Base-by-base conservation (phyloP, 2,888 invertebrate genomes). In the Lacanobia oleracea region DNA sequence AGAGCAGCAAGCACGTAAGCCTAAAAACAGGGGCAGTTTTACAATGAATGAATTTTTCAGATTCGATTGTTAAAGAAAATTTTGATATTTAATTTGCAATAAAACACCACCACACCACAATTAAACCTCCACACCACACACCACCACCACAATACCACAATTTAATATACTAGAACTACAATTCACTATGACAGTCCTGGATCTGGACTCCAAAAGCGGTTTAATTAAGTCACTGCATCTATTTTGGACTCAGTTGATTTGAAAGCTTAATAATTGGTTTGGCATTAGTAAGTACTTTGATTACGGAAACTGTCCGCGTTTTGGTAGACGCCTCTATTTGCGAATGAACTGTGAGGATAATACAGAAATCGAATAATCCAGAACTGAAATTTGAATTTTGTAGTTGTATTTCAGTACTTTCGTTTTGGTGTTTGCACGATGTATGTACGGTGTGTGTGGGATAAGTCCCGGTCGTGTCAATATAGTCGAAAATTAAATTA, bases 261-360 rank as follows among this genome's bases (percentile, higher is more conserved):
- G 23, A 27, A 61, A 9, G 14, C 45, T 10, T 77, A 67, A 81
- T 77, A 67, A 81, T 81, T 79, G 78, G 56, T 45, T 67, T 51
- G 51, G 48, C 66, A 67, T 67, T 79, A 37, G 43, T 7, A 45
- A 45, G 45, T 54, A 59, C 33, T 61, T 53, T 65, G 21, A 57
- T 50, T 70, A 53, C 45, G 61, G 50, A 80, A 50, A 51, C 33
- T 37, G 50, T n/a, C 0, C 33, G 51, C 23, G 43, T 79, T 79
- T 79, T 54, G 23, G 54, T 72, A 23, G 40, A 60, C 18, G 50
- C 21, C 69, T 51, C 14, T 45, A 51, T 72, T 77, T 45, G 37
- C 8, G 6, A 45, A 40, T 56, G 14, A 12, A 59, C 43, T 57
- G 37, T 8, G 50, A 37, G 23, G 18, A 65, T 48, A 21, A 48